Conservation (phyloP, 2,797 vertebrate species). For the Pelodytes ibericus region DNA sequence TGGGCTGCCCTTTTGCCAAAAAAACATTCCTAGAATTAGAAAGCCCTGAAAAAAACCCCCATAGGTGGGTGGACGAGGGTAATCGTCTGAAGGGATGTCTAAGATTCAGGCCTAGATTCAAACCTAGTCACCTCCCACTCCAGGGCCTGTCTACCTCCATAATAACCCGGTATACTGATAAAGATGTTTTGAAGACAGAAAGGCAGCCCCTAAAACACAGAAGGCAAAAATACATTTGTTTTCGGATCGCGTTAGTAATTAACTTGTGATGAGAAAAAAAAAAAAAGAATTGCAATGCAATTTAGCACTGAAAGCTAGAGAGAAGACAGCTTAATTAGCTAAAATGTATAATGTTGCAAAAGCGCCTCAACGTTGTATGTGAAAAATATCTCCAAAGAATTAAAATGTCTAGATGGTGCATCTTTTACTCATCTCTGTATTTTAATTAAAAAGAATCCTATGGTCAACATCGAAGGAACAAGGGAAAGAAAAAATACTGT, state of each 20-base stretch:
- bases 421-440: conserved; percentile 24
- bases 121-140: no score
- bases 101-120: no score
- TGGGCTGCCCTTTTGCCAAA: no score
- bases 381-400: neutral
- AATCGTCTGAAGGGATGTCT: no score
- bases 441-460: conserved; percentile 43
- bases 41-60: no score
- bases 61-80: no score
- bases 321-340: conserved; percentile 37
- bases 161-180: no score
- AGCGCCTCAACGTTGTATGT: neutral
- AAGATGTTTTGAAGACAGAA: neutral
- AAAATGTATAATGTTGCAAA: conserved; percentile 26
- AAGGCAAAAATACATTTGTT: conserved; percentile 21
- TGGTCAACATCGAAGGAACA: neutral
- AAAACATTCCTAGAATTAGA: no score
- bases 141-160: no score
- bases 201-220: neutral
- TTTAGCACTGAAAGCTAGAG: neutral
- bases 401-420: conserved; percentile 5
- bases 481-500: neutral
- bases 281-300: neutral
- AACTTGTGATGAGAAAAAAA: conserved; percentile 25
- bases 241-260: conserved; percentile 32